Conservation (phyloP, 2,797 vertebrate genomes). For the Acipenser ruthenus region DNA sequence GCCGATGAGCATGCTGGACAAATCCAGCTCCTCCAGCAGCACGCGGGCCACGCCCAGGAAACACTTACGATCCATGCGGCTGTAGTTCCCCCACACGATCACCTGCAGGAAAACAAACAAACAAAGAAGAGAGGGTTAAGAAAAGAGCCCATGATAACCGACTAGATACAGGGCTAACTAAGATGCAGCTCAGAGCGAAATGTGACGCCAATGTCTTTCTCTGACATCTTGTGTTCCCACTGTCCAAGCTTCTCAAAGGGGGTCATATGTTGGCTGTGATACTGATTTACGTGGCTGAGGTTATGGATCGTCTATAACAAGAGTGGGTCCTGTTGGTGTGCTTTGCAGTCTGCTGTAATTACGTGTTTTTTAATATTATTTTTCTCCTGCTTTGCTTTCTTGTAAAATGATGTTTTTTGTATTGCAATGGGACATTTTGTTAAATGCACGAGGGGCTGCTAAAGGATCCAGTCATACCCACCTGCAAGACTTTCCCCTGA, state of each 20-base stretch:
- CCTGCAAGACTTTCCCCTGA: conserved; percentile 95
- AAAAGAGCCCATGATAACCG: conserved; percentile 35
- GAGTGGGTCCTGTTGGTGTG: too few relatives aligned
- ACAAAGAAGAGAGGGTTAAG: background rate
- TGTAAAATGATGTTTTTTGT: too few relatives aligned
- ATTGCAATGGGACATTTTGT: background rate
- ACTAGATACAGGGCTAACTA: conserved; percentile 34
- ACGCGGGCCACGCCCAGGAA: conserved; percentile 98
- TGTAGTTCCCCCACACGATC: conserved; percentile 98
- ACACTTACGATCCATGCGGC: conserved; percentile 95
- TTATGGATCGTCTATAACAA: too few relatives aligned
- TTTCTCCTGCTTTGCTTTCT: background rate
- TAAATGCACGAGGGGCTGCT: background rate
- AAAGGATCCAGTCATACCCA: conserved; percentile 37
- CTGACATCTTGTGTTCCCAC: background rate
- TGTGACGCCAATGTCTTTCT: background rate
- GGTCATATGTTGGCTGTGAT: too few relatives aligned
- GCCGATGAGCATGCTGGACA: conserved; percentile 87
- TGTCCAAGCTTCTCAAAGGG: too few relatives aligned
- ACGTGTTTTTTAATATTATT: background rate
- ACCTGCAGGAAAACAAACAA: conserved; percentile 53
- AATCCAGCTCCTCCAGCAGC: conserved; percentile 94
- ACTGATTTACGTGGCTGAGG: too few relatives aligned
- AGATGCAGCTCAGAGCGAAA: conserved; percentile 36
- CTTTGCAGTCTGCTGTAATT: background rate